phyloP scores from a whole-genome alignment of 2,888 invertebrate genomes.

The Zeuzera pyrina region DNA sequence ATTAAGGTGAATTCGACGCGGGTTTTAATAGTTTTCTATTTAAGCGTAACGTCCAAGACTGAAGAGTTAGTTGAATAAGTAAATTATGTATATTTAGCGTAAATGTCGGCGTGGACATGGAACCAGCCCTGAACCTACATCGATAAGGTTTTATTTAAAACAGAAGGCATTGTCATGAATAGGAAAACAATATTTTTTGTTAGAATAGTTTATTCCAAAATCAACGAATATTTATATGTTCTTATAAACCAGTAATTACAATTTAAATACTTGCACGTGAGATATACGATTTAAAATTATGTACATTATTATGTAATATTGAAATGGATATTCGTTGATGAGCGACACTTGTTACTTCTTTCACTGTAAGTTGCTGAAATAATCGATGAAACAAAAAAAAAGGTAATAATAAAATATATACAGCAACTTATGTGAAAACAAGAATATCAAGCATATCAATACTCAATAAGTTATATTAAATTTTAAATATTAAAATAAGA shows the following conservation, averaged over 20 bases:
- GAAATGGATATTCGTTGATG: background rate
- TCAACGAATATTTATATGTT: constrained; percentile 70
- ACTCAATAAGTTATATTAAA: constrained; percentile 30
- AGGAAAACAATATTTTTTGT: too few species aligned
- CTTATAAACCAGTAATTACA: constrained; percentile 51
- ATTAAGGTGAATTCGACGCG: constrained; percentile 57
- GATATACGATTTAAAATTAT: constrained; percentile 21
- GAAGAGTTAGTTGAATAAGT: constrained; percentile 70
- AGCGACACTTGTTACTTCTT: constrained; percentile 15
- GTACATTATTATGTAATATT: background rate
- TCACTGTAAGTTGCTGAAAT: constrained; percentile 20
- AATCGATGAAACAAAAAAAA: too few species aligned
- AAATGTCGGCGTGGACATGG: too few species aligned
- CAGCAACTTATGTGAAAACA: constrained; percentile 37
- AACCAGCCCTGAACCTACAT: too few species aligned
- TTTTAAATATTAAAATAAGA: constrained; percentile 30
- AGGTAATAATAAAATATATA: constrained; percentile 19
- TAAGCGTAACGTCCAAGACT: constrained; percentile 73
- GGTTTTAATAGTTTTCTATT: constrained; percentile 68
- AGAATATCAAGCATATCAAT: constrained; percentile 71
- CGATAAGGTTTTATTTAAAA: too few species aligned
- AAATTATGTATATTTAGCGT: constrained; percentile 69
- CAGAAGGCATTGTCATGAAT: too few species aligned
- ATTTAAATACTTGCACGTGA: constrained; percentile 19
- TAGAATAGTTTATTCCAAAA: too few species aligned